phyloP scores from a whole-genome alignment of 2,888 invertebrate genomes.

The Leistus spinibarbis region DNA sequence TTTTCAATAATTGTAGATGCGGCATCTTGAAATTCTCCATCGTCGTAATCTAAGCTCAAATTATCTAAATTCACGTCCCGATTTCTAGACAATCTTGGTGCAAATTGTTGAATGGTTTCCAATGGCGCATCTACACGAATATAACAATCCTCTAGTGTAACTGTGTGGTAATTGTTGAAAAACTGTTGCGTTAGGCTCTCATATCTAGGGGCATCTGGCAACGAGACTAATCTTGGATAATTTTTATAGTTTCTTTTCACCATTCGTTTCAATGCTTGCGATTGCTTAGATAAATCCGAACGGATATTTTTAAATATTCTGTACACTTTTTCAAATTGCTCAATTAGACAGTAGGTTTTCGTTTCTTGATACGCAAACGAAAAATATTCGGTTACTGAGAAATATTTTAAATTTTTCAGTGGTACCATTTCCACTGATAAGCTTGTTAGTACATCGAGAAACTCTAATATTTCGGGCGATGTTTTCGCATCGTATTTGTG shows the following conservation, averaged over 20 bases:
- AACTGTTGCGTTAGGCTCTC: neutral
- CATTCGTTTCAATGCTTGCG: neutral
- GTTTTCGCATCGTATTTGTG: slow-evolving; percentile 1
- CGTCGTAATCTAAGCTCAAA: neutral
- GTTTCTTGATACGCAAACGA: neutral
- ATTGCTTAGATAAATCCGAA: neutral
- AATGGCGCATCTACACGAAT: neutral
- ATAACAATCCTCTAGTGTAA: neutral
- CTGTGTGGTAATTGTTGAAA: neutral
- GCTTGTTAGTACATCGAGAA: slow-evolving; percentile 6
- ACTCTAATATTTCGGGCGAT: slow-evolving; percentile 10
- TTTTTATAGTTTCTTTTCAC: neutral
- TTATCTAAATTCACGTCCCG: neutral
- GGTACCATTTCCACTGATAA: neutral
- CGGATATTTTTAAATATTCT: neutral
- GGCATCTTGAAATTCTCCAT: neutral
- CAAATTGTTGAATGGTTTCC: neutral
- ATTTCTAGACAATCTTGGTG: neutral
- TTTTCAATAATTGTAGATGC: neutral
- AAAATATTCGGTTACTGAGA: neutral
- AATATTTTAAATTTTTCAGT: neutral
- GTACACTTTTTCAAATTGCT: neutral
- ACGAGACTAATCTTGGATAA: neutral
- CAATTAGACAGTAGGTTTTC: neutral
- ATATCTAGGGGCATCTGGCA: neutral